Percentiles rank a stretch among this genome's conserved stretches.
Conservation (phyloP, 2,797 vertebrate species). For the Eulemur coronatus region DNA sequence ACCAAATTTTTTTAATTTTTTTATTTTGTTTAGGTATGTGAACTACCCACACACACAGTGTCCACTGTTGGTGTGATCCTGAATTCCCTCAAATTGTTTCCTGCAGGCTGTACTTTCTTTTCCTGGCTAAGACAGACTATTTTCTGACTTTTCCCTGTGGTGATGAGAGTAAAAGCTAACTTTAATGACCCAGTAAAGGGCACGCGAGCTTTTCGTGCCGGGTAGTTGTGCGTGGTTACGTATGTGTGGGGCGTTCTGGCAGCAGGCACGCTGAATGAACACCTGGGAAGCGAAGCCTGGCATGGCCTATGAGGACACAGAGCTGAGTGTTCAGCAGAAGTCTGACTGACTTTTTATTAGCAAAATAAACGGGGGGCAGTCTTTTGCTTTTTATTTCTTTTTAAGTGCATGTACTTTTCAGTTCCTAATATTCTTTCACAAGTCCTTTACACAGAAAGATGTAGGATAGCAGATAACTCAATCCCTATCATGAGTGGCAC, state of each 20-base stretch:
- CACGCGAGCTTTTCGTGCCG: rapidly evolving
- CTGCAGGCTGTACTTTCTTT: not conserved
- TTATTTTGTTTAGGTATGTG: not conserved
- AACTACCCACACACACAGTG: not conserved
- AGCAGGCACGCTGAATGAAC: not conserved
- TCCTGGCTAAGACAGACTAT: not conserved
- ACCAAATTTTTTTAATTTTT: not conserved
- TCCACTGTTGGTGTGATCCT: not conserved
- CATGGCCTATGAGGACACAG: not conserved
- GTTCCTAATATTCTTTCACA: not conserved
- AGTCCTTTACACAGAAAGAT: not conserved
- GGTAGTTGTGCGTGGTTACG: not conserved
- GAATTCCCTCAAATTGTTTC: not conserved
- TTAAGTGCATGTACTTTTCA: not conserved
- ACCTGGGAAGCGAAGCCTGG: constrained; percentile 12
- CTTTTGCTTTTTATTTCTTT: not conserved
- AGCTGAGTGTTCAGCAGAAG: not conserved
- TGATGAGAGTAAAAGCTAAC: not conserved
- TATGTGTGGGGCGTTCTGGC: not conserved
- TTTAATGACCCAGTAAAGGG: constrained; percentile 16
- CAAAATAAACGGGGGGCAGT: not conserved
- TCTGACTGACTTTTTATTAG: not conserved
- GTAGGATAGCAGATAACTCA: not conserved
- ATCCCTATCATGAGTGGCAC: rapidly evolving
- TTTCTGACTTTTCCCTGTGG: constrained; percentile 12